Percentiles rank a stretch among this genome's conserved stretches.
phyloP scores from a whole-genome alignment of 2,113 vertebrate genomes.

The Anthoscopus minutus region DNA sequence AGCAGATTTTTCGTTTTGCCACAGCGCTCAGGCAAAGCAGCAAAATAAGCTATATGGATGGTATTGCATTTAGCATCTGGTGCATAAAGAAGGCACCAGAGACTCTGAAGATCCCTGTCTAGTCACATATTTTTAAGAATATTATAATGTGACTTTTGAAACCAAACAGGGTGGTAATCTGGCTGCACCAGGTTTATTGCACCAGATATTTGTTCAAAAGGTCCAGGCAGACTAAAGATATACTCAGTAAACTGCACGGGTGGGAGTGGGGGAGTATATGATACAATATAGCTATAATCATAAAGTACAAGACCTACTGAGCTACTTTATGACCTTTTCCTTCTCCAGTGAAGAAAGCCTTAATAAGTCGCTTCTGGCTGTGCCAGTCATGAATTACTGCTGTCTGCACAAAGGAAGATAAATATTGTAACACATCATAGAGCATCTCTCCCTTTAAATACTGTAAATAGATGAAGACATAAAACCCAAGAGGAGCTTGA shows the following conservation, averaged over 20 bases:
- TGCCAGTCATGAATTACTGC: conserved; percentile 43
- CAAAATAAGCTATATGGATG: background rate
- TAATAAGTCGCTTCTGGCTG: conserved; percentile 56
- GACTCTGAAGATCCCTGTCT: background rate
- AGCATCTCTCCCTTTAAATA: conserved; percentile 38
- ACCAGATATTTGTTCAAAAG: background rate
- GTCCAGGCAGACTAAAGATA: background rate
- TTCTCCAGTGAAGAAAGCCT: conserved; percentile 25
- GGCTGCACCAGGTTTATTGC: background rate
- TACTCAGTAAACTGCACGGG: background rate
- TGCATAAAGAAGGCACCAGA: background rate
- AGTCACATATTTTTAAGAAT: background rate
- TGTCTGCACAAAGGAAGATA: conserved; percentile 48
- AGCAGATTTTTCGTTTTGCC: background rate
- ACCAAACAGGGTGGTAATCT: background rate
- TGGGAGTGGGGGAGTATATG: background rate
- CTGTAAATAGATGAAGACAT: conserved; percentile 27
- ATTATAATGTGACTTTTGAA: background rate
- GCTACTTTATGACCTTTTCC: conserved; percentile 43
- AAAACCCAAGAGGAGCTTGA: conserved; percentile 1
- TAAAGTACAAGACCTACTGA: conserved; percentile 38
- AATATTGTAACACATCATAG: conserved; percentile 36
- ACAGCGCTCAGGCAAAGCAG: background rate
- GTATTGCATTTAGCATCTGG: too few relatives aligned
- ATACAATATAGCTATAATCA: conserved; percentile 31